Evolutionary conservation across 2,113 vertebrate species (phyloP), one percentile per base, ranked within the genome.

Genomic region (Anolis sagrei): DNA sequence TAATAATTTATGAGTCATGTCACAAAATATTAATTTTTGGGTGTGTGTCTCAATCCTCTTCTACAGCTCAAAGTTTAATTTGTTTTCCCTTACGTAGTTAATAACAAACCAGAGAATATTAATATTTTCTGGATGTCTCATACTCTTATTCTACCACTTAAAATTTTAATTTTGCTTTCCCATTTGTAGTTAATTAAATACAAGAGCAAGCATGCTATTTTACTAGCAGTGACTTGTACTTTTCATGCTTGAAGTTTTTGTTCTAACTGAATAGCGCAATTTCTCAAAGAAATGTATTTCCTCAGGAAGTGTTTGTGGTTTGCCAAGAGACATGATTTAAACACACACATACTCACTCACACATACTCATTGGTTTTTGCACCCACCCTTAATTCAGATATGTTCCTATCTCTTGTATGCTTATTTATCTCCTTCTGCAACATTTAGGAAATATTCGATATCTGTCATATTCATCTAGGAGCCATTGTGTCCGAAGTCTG

Each of bases 221-320:
- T 73, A 83, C 9, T 64, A 91, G 77, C 14, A 69, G 34, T 29
- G 23, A 72, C 48, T 9, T n/a, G 74, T 1, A 7, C 5, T 25
- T 2, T 72, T 23, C 76, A 54, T 77, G 48, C 39, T 69, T 83
- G 29, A n/a, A 79, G 7, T 88, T 72, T 36, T 48, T 29, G 36
- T 74, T 69, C 7, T 87, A 85, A 51, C 25, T 83, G 79, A 44
- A 88, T 58, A 83, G 82, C 49, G 87, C 87, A 88, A n/a, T 75
- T 84, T 90, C 89, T 84, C 82, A 88, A 68, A 82, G 80, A 73
- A 87, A 51, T n/a, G 84, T 78, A 81, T 91, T 96, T 96, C 94
- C 94, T 94, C 93, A 95, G 95, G 95, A 96, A 96, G 89, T 86
- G 64, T 91, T 86, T 93, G 96, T 79, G 96, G 94, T 94, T 96